These are phyloP conservation scores for Halcyon malimbica DNA, from an alignment of 2,113 vertebrate species.

Conservation along the genomic window DNA sequence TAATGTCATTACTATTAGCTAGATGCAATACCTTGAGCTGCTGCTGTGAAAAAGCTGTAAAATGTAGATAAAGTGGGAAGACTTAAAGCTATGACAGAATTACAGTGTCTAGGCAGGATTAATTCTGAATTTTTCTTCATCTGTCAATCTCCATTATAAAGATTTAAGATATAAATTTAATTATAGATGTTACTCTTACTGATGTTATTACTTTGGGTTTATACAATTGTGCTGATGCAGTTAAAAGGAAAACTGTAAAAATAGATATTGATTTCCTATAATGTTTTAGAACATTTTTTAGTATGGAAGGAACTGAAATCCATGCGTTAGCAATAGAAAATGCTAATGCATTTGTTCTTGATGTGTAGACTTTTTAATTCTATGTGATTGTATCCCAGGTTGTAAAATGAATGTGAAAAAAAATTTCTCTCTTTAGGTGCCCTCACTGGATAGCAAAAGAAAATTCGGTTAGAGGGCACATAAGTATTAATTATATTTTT, in stretches of 20 bases:
- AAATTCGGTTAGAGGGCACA: neutral
- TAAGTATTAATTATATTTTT: neutral
- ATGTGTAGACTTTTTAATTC: neutral
- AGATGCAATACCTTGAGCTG: neutral
- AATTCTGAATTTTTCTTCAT: neutral
- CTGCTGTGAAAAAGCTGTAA: neutral
- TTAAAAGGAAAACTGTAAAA: constrained; percentile 22
- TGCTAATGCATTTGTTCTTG: neutral
- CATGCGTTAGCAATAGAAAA: neutral
- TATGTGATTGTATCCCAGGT: neutral
- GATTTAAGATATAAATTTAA: neutral
- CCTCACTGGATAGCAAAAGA: neutral
- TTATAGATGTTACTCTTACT: neutral
- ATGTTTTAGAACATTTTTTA: constrained; percentile 27
- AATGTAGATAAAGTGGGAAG: neutral
- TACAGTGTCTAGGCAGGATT: neutral
- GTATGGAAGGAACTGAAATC: neutral
- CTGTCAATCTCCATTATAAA: neutral
- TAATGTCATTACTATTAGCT: neutral
- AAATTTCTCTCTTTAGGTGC: neutral
- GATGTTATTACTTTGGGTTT: neutral
- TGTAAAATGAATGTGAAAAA: neutral
- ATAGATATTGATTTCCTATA: constrained; percentile 57
- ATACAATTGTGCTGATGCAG: constrained; percentile 31
- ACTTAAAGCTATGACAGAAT: neutral